Percentiles rank a stretch among this genome's conserved stretches.
These are phyloP conservation scores for Leptinotarsa lineolata DNA, from an alignment of 1,140 invertebrate genomes.

Conservation along the genomic window DNA sequence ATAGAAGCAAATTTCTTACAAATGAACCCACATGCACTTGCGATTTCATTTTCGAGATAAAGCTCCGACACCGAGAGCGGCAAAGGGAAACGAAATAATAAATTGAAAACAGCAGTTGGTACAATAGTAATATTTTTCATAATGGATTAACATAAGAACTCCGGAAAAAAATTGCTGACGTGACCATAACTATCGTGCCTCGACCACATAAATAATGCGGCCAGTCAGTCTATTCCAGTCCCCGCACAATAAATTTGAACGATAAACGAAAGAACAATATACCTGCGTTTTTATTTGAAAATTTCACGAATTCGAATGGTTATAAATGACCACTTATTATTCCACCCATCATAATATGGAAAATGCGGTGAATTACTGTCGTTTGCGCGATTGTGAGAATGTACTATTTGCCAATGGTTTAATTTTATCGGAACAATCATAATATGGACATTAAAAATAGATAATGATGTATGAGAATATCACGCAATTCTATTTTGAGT, in stretches of 20 bases:
- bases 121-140: slow-evolving; percentile 30
- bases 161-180: slow-evolving; percentile 37
- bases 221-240: slow-evolving; percentile 40
- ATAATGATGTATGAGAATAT: too few species aligned
- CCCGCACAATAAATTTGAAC: slow-evolving; percentile 40
- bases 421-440: too few species aligned
- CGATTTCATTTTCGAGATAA: not conserved
- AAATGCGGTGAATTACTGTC: not conserved
- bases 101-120: slow-evolving; percentile 27
- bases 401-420: too few species aligned
- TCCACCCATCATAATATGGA: slow-evolving; percentile 12
- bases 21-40: not conserved
- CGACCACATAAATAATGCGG: slow-evolving; percentile 38
- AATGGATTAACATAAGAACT: slow-evolving; percentile 39
- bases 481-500: too few species aligned
- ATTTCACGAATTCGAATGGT: slow-evolving; percentile 40
- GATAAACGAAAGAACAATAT: slow-evolving; percentile 45
- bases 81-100: slow-evolving; percentile 20
- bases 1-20: not conserved
- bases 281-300: slow-evolving; percentile 40
- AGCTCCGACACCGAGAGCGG: not conserved
- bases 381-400: too few species aligned
- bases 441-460: too few species aligned
- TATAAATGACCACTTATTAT: slow-evolving; percentile 37
- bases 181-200: slow-evolving; percentile 44